Evolutionary conservation across 2,113 vertebrate genomes (phyloP).

Genomic region (Acinonyx jubatus): DNA sequence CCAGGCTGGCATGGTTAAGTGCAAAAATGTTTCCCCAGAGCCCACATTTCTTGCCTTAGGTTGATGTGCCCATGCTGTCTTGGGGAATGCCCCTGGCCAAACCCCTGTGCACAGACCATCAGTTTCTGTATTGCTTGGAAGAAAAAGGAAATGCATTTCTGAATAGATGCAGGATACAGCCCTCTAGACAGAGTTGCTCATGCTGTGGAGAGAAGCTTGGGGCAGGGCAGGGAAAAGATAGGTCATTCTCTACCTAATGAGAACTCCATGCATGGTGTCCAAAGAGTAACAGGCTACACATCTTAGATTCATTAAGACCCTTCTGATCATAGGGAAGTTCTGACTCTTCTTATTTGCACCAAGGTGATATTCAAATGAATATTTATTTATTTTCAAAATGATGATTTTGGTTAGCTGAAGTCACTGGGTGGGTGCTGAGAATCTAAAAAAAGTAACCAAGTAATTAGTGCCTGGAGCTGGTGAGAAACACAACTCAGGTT

Average conservation of each 20-base stretch:
- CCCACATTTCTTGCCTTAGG: neutral
- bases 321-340: neutral
- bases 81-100: neutral
- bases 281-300: neutral
- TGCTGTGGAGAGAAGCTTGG: neutral
- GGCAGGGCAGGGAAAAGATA: rapidly evolving
- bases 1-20: slow-evolving; percentile 48
- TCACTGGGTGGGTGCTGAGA: slow-evolving; percentile 35
- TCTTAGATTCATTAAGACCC: neutral
- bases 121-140: neutral
- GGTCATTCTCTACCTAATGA: neutral
- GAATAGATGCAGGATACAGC: neutral
- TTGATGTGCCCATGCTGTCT: neutral
- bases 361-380: slow-evolving; percentile 36
- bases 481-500: neutral
- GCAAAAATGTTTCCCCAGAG: slow-evolving; percentile 39
- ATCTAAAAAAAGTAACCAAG: slow-evolving; percentile 21
- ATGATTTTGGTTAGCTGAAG: neutral
- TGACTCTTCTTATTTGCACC: neutral
- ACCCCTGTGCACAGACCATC: neutral
- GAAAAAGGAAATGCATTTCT: neutral
- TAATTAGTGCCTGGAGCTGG: slow-evolving; percentile 19
- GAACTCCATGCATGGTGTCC: neutral
- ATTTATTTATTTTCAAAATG: slow-evolving; percentile 53
- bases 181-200: neutral